phyloP scores from a whole-genome alignment of 2,888 invertebrate genomes.

The Ellobium chinense region DNA sequence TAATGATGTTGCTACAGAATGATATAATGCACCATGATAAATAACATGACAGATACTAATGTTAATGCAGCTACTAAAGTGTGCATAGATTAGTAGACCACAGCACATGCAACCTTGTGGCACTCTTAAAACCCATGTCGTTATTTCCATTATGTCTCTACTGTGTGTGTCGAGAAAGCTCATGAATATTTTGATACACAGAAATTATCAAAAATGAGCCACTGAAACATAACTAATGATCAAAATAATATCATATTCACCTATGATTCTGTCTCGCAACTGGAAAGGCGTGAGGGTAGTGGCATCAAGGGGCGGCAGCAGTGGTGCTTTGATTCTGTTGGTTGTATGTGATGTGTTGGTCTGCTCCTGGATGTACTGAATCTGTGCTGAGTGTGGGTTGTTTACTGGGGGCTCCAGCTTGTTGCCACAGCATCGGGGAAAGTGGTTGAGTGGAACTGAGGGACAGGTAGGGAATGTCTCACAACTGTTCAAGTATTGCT shows the following conservation, averaged over 20 bases:
- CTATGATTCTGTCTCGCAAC: slow-evolving; percentile 75
- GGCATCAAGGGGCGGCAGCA: slow-evolving; percentile 74
- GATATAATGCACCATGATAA: no score
- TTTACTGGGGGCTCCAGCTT: slow-evolving; percentile 72
- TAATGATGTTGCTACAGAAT: no score
- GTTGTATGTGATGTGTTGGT: slow-evolving; percentile 77
- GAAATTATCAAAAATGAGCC: no score
- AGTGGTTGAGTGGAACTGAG: slow-evolving; percentile 60
- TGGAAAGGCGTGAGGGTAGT: slow-evolving; percentile 70
- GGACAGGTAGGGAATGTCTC: slow-evolving; percentile 42
- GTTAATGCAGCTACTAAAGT: no score
- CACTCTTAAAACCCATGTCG: no score
- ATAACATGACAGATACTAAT: no score
- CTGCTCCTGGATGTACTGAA: slow-evolving; percentile 77
- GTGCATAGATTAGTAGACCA: no score
- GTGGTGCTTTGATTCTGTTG: slow-evolving; percentile 76
- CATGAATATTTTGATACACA: no score
- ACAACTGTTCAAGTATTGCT: slow-evolving; percentile 51
- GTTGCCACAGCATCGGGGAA: slow-evolving; percentile 75
- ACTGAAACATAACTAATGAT: no score
- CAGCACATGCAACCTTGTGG: no score
- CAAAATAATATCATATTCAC: slow-evolving; percentile 63
- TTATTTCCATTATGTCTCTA: no score
- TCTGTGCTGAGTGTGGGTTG: slow-evolving; percentile 77
- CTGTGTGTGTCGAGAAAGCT: no score